Evolutionary conservation across 2,888 invertebrate genomes (phyloP).

Genomic region (Andrena camellia): DNA sequence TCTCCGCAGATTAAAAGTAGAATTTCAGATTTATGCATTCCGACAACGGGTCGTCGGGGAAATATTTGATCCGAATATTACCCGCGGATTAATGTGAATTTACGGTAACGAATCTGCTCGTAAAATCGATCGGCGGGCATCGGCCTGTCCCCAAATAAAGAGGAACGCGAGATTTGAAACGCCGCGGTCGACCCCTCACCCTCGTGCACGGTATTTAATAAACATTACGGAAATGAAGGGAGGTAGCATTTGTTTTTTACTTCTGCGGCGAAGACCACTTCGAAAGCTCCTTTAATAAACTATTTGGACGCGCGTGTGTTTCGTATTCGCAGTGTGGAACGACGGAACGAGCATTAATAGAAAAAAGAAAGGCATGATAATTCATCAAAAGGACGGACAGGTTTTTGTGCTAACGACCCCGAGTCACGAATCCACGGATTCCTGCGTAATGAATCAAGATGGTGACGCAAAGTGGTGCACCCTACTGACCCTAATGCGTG

Average conservation of each 20-base stretch:
- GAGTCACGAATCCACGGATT: conserved; percentile 55
- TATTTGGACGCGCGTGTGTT: conserved; percentile 3
- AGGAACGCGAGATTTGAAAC: neutral
- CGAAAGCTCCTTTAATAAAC: conserved; percentile 13
- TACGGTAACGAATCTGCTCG: conserved; percentile 11
- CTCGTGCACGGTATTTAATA: neutral
- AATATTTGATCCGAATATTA: conserved; percentile 36
- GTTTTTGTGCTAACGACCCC: conserved; percentile 39
- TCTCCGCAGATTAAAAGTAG: conserved; percentile 43
- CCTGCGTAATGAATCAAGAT: conserved; percentile 57
- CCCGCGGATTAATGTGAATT: conserved; percentile 24
- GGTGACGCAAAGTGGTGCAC: conserved; percentile 52
- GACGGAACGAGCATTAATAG: conserved; percentile 28
- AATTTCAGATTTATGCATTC: conserved; percentile 35
- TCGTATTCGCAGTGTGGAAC: conserved; percentile 29
- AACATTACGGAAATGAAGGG: neutral
- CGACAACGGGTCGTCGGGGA: neutral
- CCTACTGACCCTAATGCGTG: conserved; percentile 61
- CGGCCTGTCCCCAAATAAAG: neutral
- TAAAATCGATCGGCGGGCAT: conserved; percentile 12
- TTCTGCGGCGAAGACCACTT: too few species aligned
- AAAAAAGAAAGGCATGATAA: conserved; percentile 32
- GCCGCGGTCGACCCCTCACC: neutral
- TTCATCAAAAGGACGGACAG: conserved; percentile 51
- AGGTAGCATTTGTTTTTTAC: too few species aligned